Percentiles rank a stretch among this genome's conserved stretches.
These are phyloP conservation scores for Fundulus diaphanus DNA, from an alignment of 2,797 vertebrate species.

Conservation along the genomic window DNA sequence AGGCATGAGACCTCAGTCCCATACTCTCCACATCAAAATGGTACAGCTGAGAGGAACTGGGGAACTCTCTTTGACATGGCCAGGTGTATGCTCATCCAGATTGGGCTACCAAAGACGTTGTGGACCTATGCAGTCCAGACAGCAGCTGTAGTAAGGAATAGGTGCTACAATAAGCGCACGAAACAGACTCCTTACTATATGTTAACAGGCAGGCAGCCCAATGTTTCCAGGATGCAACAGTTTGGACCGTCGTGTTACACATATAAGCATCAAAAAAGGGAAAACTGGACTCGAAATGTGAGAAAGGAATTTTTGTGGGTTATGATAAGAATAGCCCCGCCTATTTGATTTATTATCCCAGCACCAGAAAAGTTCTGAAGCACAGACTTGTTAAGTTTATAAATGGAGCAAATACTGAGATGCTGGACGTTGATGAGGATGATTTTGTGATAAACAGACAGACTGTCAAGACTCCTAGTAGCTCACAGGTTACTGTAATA, in stretches of 20 bases:
- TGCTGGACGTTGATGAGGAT: too few relatives aligned
- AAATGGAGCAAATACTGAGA: background rate
- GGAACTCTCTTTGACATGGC: conserved; percentile 18
- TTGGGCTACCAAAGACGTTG: background rate
- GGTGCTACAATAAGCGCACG: background rate
- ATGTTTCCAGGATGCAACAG: background rate
- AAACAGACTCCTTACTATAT: background rate
- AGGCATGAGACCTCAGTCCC: conserved; percentile 5
- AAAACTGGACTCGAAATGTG: background rate
- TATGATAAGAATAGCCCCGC: background rate
- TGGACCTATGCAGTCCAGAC: background rate
- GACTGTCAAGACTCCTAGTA: too few relatives aligned
- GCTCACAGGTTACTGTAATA: too few relatives aligned
- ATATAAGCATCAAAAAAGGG: background rate
- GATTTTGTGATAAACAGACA: too few relatives aligned
- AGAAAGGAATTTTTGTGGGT: background rate
- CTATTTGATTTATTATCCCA: background rate
- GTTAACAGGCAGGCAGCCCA: background rate
- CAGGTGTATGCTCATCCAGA: conserved; percentile 17
- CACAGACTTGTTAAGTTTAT: background rate
- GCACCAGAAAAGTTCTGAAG: background rate
- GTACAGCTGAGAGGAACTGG: conserved; percentile 1
- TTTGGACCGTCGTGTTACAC: background rate
- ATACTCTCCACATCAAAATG: conserved; percentile 4
- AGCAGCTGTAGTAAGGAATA: background rate